Percentiles rank a stretch among this genome's conserved stretches.
Evolutionary conservation across 2,113 vertebrate genomes (phyloP).

Genomic region (zebrafish (Danio rerio)): GRCz12tu NC_133176.1:17539001-17539500

Average conservation of each 20-base stretch:
- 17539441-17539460: constrained; percentile 3
- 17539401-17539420: background rate
- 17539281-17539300: background rate
- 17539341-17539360: background rate
- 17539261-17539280: background rate
- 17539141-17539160: constrained; percentile 26
- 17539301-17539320: background rate
- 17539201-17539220: background rate
- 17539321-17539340: background rate
- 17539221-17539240: constrained; percentile 30
- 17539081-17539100: constrained; percentile 9
- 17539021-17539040: background rate
- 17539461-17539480: background rate
- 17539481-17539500: constrained; percentile 35
- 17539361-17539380: too few species aligned
- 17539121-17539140: background rate
- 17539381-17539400: background rate
- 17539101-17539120: constrained; percentile 15
- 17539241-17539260: background rate
- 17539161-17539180: constrained; percentile 12
- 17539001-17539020: background rate
- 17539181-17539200: constrained; percentile 22
- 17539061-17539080: constrained; percentile 3
- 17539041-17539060: constrained; percentile 3
- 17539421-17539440: background rate